Percentiles rank a stretch among this genome's conserved stretches.
These are phyloP conservation scores for Chymomyza procnemis DNA, from an alignment of 2,888 invertebrate genomes.

Conservation along the genomic window DNA sequence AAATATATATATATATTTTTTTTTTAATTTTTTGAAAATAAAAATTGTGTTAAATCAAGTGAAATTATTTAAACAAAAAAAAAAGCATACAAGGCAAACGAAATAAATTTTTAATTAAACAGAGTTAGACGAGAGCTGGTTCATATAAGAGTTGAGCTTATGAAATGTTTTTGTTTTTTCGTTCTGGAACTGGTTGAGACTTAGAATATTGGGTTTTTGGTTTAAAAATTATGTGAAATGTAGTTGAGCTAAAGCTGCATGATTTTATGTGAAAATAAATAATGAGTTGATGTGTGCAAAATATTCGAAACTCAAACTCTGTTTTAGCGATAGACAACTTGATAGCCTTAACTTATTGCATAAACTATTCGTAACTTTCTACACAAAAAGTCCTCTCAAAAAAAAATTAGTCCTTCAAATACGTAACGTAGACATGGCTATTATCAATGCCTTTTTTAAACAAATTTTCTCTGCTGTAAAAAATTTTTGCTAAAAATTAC, in stretches of 20 bases:
- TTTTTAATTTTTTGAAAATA: constrained; percentile 16
- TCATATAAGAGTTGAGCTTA: neutral
- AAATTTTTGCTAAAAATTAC: too few relatives aligned
- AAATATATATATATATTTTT: constrained; percentile 45
- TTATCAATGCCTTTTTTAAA: too few relatives aligned
- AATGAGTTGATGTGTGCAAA: neutral
- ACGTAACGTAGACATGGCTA: too few relatives aligned
- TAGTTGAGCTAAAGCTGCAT: too few relatives aligned
- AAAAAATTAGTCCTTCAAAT: too few relatives aligned
- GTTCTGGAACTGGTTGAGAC: neutral
- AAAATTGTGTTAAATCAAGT: neutral
- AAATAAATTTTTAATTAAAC: neutral
- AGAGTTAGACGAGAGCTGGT: neutral
- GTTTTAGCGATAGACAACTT: neutral
- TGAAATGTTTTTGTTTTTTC: neutral
- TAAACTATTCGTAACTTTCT: too few relatives aligned
- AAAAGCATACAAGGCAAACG: neutral
- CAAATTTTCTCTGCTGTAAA: too few relatives aligned
- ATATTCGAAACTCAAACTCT: neutral
- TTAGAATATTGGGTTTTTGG: neutral
- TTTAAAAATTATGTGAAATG: neutral
- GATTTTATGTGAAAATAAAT: too few relatives aligned
- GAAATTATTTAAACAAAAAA: neutral
- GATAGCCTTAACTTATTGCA: too few relatives aligned
- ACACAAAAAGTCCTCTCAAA: too few relatives aligned